These are phyloP conservation scores for Micromussa lordhowensis DNA, from an alignment of 92 coral and sea anemone species.

Conservation along the genomic window DNA sequence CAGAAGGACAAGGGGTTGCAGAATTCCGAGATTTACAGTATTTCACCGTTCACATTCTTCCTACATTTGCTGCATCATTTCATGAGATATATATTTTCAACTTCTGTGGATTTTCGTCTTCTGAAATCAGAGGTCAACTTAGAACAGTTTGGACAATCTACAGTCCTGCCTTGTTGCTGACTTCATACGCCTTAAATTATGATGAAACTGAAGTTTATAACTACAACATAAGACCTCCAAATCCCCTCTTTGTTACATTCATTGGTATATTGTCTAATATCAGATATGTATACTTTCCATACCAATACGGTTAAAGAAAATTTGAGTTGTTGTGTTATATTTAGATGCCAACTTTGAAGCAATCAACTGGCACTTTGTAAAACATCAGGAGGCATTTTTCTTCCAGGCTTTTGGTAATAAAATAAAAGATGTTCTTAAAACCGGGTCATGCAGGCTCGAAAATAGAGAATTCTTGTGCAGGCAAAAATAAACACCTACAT, in stretches of 20 bases:
- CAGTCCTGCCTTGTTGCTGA: conserved; percentile 36
- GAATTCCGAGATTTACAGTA: conserved; percentile 26
- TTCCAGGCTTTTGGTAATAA: neutral
- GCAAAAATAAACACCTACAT: neutral
- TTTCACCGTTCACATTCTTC: conserved; percentile 41
- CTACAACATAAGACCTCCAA: conserved; percentile 23
- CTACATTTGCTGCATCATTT: conserved; percentile 19
- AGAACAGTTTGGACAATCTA: conserved; percentile 31
- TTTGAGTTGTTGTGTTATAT: neutral
- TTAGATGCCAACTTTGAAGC: neutral
- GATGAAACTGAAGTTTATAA: conserved; percentile 42
- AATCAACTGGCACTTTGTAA: neutral
- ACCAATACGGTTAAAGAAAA: neutral
- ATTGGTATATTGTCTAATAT: conserved; percentile 28
- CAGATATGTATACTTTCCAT: conserved; percentile 36
- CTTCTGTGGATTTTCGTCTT: neutral
- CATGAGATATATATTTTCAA: conserved; percentile 26
- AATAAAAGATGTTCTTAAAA: neutral
- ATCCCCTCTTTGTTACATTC: neutral
- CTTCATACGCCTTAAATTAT: conserved; percentile 19
- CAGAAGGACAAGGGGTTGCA: conserved; percentile 1
- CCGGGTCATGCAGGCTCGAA: neutral
- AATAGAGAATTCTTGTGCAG: neutral
- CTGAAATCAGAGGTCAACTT: neutral
- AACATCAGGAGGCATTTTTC: neutral